Percentiles rank a stretch among this genome's conserved stretches.
These are phyloP conservation scores for Coregonus suidteri DNA, from an alignment of 2,797 vertebrate species.

Conservation along the genomic window DNA sequence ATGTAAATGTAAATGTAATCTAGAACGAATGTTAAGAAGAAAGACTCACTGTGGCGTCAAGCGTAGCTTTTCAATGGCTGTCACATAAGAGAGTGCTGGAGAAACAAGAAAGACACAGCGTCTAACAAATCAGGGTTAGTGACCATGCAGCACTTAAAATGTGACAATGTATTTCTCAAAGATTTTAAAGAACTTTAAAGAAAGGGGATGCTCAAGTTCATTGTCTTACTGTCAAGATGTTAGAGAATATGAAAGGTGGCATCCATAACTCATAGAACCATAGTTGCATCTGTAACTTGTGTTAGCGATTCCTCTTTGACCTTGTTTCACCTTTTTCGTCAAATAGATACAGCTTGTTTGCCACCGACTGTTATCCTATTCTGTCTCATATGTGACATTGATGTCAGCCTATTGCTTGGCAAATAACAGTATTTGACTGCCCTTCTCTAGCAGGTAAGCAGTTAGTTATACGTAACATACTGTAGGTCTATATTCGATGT, in stretches of 20 bases:
- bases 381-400: slow-evolving; percentile 1
- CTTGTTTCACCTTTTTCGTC: slow-evolving; percentile 4
- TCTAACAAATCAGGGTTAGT: slow-evolving; percentile 15
- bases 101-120: not conserved
- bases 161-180: slow-evolving; percentile 15
- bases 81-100: slow-evolving; percentile 25
- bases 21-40: slow-evolving; percentile 12
- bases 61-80: slow-evolving; percentile 18
- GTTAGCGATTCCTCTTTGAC: slow-evolving; percentile 7
- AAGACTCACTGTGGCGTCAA: slow-evolving; percentile 1
- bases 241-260: slow-evolving; percentile 5
- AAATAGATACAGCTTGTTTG: not conserved
- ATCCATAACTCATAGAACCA: not conserved
- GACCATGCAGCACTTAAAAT: slow-evolving; percentile 17
- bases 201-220: not conserved
- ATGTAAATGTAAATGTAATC: no score
- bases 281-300: not conserved
- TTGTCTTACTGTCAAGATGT: slow-evolving; percentile 5
- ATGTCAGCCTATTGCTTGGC: not conserved
- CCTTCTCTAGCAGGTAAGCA: not conserved
- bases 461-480: not conserved
- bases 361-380: not conserved
- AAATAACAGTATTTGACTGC: not conserved
- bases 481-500: not conserved
- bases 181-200: not conserved